Conservation (phyloP, 2,888 invertebrate species). For the Apamea monoglypha region DNA sequence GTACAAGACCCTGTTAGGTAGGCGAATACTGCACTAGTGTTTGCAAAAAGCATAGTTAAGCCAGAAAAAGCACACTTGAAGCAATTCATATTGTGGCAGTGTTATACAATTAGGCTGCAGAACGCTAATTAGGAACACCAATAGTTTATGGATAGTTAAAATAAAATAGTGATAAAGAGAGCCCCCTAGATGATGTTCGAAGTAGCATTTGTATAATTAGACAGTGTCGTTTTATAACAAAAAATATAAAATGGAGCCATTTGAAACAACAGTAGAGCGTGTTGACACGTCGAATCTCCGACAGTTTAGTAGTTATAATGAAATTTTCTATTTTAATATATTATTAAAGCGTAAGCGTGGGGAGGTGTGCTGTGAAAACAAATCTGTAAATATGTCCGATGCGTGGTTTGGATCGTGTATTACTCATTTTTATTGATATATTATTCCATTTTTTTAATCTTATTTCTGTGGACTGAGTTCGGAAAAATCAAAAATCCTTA, state of each 20-base stretch:
- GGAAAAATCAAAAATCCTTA: constrained; percentile 66
- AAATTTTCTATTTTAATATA: constrained; percentile 90
- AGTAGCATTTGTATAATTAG: constrained; percentile 89
- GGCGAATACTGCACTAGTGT: background rate
- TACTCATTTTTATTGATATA: constrained; percentile 70
- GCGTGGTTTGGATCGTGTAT: constrained; percentile 74
- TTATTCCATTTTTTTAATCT: constrained; percentile 71
- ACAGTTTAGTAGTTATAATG: constrained; percentile 85
- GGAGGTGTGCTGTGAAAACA: constrained; percentile 80
- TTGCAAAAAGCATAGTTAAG: background rate
- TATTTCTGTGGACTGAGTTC: constrained; percentile 72
- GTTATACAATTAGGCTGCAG: constrained; percentile 72
- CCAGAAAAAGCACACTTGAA: constrained; percentile 25
- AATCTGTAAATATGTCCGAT: constrained; percentile 79
- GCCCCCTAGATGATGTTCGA: constrained; percentile 83
- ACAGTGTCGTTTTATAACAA: constrained; percentile 83
- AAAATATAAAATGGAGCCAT: constrained; percentile 75
- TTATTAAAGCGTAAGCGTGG: constrained; percentile 83
- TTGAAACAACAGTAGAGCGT: constrained; percentile 75
- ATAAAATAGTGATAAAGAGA: constrained; percentile 80
- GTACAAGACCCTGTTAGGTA: background rate
- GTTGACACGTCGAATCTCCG: constrained; percentile 86
- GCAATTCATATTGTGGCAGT: constrained; percentile 40
- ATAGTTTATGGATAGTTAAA: constrained; percentile 84
- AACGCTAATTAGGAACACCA: constrained; percentile 84